Percentiles rank a stretch among this genome's conserved stretches.
These are phyloP conservation scores for Hyphantria cunea DNA, from an alignment of 1,140 invertebrate genomes.

Conservation along the genomic window DNA sequence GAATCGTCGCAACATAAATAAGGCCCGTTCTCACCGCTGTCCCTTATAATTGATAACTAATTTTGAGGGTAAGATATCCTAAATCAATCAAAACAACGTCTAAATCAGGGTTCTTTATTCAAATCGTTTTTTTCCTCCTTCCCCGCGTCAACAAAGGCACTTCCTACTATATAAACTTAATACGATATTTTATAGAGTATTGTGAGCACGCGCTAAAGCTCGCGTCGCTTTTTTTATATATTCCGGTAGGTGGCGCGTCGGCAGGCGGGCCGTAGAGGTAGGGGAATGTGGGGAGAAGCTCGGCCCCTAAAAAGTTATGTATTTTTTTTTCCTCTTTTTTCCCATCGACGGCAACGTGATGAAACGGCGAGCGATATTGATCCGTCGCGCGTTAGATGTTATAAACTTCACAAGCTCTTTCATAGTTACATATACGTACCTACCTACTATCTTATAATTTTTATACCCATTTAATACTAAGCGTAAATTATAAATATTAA, in stretches of 20 bases:
- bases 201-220: constrained; percentile 65
- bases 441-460: background rate
- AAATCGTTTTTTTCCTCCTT: constrained; percentile 50
- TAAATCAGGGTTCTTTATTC: constrained; percentile 41
- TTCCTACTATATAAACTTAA: constrained; percentile 73
- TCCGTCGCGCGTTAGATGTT: constrained; percentile 50
- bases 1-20: no score
- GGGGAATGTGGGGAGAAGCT: constrained; percentile 41
- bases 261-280: constrained; percentile 33
- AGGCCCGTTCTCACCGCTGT: no score
- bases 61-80: constrained; percentile 21
- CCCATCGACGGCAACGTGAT: constrained; percentile 77
- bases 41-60: constrained; percentile 18
- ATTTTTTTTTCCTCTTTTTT: constrained; percentile 81
- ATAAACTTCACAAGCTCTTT: constrained; percentile 35
- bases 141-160: constrained; percentile 61
- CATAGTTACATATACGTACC: background rate
- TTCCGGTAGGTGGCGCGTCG: constrained; percentile 30
- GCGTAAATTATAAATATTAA: no score
- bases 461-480: no score
- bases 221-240: constrained; percentile 54
- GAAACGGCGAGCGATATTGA: constrained; percentile 74
- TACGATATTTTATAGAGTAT: constrained; percentile 69
- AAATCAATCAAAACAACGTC: constrained; percentile 41
- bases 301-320: constrained; percentile 79